Conservation (phyloP, 2,888 invertebrate species). For the Cyclophora albipunctata region DNA sequence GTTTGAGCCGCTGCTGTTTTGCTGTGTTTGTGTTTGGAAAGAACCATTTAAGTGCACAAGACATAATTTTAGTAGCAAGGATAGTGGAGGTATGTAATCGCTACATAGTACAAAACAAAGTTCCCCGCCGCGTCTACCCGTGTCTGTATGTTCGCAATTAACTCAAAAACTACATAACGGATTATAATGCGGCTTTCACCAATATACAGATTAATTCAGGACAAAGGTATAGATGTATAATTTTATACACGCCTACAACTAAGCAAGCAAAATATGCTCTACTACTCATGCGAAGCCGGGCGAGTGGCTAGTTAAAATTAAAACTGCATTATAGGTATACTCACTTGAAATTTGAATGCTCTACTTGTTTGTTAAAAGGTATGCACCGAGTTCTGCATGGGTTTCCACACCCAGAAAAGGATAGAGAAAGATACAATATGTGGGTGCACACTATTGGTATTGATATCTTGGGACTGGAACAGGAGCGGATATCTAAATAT, state of each 20-base stretch:
- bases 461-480: background rate
- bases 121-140: too few species aligned
- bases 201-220: too few species aligned
- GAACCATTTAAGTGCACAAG: background rate
- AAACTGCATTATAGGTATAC: background rate
- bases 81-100: background rate
- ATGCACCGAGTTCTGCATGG: background rate
- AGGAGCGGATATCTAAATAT: slow-evolving; percentile 4
- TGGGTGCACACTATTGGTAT: slow-evolving; percentile 1
- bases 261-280: too few species aligned
- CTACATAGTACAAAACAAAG: too few species aligned
- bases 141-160: too few species aligned
- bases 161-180: too few species aligned
- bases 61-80: background rate
- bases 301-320: too few species aligned
- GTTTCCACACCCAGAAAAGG: background rate
- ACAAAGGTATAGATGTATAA: background rate
- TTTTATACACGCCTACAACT: too few species aligned
- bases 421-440: background rate
- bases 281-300: too few species aligned
- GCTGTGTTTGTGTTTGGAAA: background rate
- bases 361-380: background rate
- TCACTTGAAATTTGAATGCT: background rate
- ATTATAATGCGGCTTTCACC: too few species aligned
- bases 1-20: background rate